phyloP scores from a whole-genome alignment of 2,888 invertebrate species.

The Luffia ferchaultella region DNA sequence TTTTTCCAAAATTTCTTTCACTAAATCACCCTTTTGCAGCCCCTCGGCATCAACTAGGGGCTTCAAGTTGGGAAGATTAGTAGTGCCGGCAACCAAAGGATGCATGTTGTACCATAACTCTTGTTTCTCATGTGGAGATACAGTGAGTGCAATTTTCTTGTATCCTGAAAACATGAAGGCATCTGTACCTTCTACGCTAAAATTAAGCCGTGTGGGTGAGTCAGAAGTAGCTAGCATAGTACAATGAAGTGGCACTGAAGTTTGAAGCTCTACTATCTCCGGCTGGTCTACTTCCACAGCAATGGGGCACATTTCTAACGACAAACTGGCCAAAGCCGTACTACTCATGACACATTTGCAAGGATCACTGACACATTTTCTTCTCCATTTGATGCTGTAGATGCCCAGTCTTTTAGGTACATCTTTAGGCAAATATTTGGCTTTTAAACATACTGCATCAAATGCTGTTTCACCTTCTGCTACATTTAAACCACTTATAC shows the following conservation, averaged over 20 bases:
- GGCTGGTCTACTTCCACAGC: conserved; percentile 70
- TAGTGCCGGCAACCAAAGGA: conserved; percentile 78
- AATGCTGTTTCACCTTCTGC: conserved; percentile 46
- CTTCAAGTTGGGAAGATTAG: conserved; percentile 71
- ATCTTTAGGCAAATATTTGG: conserved; percentile 49
- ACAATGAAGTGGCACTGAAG: conserved; percentile 75
- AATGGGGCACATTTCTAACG: conserved; percentile 69
- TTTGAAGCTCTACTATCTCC: conserved; percentile 78
- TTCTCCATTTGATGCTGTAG: conserved; percentile 53
- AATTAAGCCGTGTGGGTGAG: conserved; percentile 74
- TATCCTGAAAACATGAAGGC: conserved; percentile 96
- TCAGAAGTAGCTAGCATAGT: conserved; percentile 76
- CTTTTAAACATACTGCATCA: conserved; percentile 50
- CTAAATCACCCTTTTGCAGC: conserved; percentile 34
- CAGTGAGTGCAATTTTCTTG: conserved; percentile 75
- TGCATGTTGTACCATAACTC: conserved; percentile 80
- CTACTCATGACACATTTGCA: conserved; percentile 53
- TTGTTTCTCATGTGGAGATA: conserved; percentile 69
- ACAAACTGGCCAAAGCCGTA: conserved; percentile 61
- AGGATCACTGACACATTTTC: conserved; percentile 32
- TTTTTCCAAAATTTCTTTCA: conserved; percentile 56
- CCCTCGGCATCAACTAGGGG: conserved; percentile 53
- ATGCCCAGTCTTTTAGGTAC: conserved; percentile 45
- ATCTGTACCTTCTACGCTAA: conserved; percentile 84
- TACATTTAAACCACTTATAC: conserved; percentile 42